Conservation (phyloP, 2,888 invertebrate genomes). For the Agrochola lota region DNA sequence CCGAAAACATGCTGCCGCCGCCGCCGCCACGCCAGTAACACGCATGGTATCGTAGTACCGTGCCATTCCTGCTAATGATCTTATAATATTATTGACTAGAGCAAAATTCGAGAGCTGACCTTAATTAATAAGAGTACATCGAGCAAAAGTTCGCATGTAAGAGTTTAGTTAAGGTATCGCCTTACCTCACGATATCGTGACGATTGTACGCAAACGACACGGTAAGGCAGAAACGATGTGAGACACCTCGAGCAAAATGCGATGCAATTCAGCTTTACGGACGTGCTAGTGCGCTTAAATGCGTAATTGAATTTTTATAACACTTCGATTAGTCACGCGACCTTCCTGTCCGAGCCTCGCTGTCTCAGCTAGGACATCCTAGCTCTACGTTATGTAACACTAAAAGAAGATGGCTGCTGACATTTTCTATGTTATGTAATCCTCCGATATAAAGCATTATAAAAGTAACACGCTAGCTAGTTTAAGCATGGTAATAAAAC, state of each 20-base stretch:
- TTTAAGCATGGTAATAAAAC: not conserved
- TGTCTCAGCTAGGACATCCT: not conserved
- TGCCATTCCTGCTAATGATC: no score
- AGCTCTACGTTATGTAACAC: not conserved
- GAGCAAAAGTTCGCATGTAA: not conserved
- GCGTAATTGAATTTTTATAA: constrained; percentile 39
- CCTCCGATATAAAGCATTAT: not conserved
- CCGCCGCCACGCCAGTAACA: not conserved
- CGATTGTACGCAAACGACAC: not conserved
- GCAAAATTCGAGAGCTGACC: not conserved
- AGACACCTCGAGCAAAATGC: not conserved
- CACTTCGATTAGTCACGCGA: constrained; percentile 34
- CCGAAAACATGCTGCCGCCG: not conserved
- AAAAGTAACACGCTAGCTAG: not conserved
- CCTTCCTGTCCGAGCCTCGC: constrained; percentile 26
- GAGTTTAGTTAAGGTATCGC: not conserved
- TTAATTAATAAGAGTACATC: not conserved
- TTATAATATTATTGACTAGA: not conserved
- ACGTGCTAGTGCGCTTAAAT: constrained; percentile 55
- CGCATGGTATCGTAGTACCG: not conserved
- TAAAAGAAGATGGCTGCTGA: not conserved
- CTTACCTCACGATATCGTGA: not conserved
- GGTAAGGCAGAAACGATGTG: not conserved
- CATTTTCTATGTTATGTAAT: not conserved
- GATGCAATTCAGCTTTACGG: constrained; percentile 45